Evolutionary conservation across 2,113 vertebrate genomes (phyloP), one percentile per base, ranked within the genome.

Genomic region (Bambusicola thoracicus): DNA sequence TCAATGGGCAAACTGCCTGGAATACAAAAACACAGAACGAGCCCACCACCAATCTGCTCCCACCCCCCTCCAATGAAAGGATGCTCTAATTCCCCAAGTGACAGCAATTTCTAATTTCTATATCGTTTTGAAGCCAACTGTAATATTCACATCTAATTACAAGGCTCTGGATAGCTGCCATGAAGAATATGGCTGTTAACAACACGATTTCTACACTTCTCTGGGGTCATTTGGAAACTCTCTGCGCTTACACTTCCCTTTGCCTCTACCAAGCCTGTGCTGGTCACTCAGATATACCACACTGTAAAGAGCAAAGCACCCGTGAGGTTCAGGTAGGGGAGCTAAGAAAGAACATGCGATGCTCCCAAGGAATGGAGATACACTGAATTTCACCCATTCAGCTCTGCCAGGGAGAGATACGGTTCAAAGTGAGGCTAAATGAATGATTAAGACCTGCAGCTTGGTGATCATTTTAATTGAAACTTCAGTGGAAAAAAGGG

Each of bases 121-220:
- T 22, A 91, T 58, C 4, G 3, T 89, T 85, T 85, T 1, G 2
- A 92, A 91, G 82, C 87, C 85, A 93, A 56, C 51, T 73, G 80
- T 63, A 92, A 86, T 91, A 94, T 43, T 78, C 56, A 22, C 43
- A 86, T 86, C 56, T 95, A 91, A 94, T 86, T 88, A 66, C 61
- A 75, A n/a, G 51, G 51, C 72, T 36, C 56, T 94, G 87, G 89
- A 80, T 67, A 10, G 1, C 89, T 87, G 76, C 82, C 91, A 81
- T 0, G 17, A 12, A 56, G 87, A 84, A 61, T 43, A 86, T 32
- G 68, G 53, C 55, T 92, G 81, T 66, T 94, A 92, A 83, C 84
- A 85, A 63, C 29, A 34, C 2, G 15, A 83, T 80, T 72, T 38
- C 55, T 91, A 46, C 32, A 36, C 81, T 89, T 80, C 56, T 89